These are phyloP conservation scores for Orycteropus afer DNA, from an alignment of 2,113 vertebrate species.

Conservation along the genomic window DNA sequence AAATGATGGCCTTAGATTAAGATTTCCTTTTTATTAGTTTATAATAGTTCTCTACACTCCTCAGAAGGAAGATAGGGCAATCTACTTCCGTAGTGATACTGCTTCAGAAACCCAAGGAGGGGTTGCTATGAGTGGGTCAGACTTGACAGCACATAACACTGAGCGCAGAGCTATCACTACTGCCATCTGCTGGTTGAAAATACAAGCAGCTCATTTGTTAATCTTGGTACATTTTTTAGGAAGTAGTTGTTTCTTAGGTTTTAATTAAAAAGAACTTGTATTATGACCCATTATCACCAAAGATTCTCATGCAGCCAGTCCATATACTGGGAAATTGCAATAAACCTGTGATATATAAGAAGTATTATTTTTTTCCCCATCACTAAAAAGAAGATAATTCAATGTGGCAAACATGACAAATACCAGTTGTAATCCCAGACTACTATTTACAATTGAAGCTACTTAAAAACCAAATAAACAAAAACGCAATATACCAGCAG, in stretches of 20 bases:
- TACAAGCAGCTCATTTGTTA: background rate
- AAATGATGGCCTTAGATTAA: slow-evolving; percentile 28
- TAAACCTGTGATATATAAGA: slow-evolving; percentile 1
- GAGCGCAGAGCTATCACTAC: background rate
- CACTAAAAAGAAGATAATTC: slow-evolving; percentile 47
- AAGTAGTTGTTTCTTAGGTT: background rate
- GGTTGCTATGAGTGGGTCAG: too few species aligned
- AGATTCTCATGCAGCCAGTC: slow-evolving; percentile 28
- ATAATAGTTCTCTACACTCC: background rate
- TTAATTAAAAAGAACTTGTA: slow-evolving; percentile 29
- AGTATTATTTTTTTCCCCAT: background rate
- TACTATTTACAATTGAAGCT: background rate
- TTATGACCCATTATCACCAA: slow-evolving; percentile 27
- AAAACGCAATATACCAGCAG: slow-evolving; percentile 54
- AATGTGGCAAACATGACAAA: slow-evolving; percentile 33
- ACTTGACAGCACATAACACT: too few species aligned
- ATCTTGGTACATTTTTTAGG: background rate
- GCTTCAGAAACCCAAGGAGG: too few species aligned
- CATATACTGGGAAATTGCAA: background rate
- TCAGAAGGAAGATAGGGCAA: too few species aligned
- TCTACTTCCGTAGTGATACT: too few species aligned
- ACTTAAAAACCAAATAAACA: background rate
- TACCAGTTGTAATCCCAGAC: background rate
- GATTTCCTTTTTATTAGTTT: background rate
- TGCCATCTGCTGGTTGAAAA: slow-evolving; percentile 32